Evolutionary conservation across 2,888 invertebrate genomes (phyloP), one percentile per base, ranked within the genome.

Genomic region (Aromia moschata): DNA sequence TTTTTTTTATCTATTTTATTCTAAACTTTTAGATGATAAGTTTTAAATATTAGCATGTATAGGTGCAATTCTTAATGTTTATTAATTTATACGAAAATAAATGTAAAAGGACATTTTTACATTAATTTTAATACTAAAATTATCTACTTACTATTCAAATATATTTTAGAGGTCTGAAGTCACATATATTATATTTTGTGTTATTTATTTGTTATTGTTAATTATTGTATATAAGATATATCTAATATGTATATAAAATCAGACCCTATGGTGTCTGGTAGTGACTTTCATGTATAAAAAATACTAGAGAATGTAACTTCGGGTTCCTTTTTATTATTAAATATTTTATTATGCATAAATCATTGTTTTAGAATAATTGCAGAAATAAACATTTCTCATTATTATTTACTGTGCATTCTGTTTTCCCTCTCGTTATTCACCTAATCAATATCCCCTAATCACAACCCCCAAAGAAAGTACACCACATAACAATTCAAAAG

Each of bases 251-350:
- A 78, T 73, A 79, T 75, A 73, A 62, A 65, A 68, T 67, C 75
- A 75, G 79, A 80, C 80, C 80, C 80, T 79, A 80, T 80, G 80
- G 80, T 72, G 80, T 80, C 79, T 79, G 78, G 60, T 71, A 70
- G 69, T 71, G 67, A 70, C 68, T 67, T 73, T 70, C 73, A 67
- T 77, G 76, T 77, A 77, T 70, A 75, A 71, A 33, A 71, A 68
- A 66, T 59, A 68, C 68, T 73, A 72, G 76, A 74, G 74, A 72
- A 71, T 74, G 72, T 79, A 76, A 78, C 75, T 78, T 79, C 75
- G 76, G 76, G 75, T 77, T 79, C 74, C 75, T 78, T 74, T 67
- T 79, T 74, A 75, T 76, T 76, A 72, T 75, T 75, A 76, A 73
- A 77, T 75, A 77, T 78, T 79, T 79, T 79, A 77, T 78, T 79